Conservation (phyloP, 2,797 vertebrate species). For the Helostoma temminkii region DNA sequence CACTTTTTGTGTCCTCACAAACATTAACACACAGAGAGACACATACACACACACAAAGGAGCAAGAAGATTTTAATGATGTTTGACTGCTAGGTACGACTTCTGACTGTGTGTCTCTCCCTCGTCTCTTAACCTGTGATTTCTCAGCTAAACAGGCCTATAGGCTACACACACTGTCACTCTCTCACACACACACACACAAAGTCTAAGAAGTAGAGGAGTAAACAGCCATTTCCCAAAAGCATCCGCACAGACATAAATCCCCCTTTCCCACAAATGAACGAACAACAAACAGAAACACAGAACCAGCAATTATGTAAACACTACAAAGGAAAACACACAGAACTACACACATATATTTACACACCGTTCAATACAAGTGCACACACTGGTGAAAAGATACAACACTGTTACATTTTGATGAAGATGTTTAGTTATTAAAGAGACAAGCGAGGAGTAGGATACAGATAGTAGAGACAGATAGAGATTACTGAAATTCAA, state of each 20-base stretch:
- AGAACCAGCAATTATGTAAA: conserved; percentile 14
- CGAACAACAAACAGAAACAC: conserved; percentile 29
- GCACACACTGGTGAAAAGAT: conserved; percentile 13
- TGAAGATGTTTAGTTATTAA: conserved; percentile 28
- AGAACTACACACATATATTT: background rate
- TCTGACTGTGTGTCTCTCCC: conserved; percentile 51
- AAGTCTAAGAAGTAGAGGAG: conserved; percentile 16
- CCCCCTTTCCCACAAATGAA: conserved; percentile 12
- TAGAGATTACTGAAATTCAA: conserved; percentile 69
- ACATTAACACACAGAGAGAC: conserved; percentile 20
- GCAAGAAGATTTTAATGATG: conserved; percentile 71
- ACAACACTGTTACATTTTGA: conserved; percentile 11
- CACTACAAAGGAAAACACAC: background rate
- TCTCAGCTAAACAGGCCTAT: conserved; percentile 63
- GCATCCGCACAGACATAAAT: conserved; percentile 30
- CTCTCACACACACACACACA: conserved; percentile 18
- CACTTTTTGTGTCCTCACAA: conserved; percentile 9
- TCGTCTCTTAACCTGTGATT: conserved; percentile 52
- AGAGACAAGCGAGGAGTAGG: conserved; percentile 26
- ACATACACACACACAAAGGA: conserved; percentile 21
- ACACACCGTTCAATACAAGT: background rate
- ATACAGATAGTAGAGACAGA: conserved; percentile 52
- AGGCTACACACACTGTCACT: conserved; percentile 29
- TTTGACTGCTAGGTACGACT: conserved; percentile 70
- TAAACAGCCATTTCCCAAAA: conserved; percentile 58